Evolutionary conservation across 1,140 invertebrate species (phyloP).

Genomic region (Hypothenemus hampei): DNA sequence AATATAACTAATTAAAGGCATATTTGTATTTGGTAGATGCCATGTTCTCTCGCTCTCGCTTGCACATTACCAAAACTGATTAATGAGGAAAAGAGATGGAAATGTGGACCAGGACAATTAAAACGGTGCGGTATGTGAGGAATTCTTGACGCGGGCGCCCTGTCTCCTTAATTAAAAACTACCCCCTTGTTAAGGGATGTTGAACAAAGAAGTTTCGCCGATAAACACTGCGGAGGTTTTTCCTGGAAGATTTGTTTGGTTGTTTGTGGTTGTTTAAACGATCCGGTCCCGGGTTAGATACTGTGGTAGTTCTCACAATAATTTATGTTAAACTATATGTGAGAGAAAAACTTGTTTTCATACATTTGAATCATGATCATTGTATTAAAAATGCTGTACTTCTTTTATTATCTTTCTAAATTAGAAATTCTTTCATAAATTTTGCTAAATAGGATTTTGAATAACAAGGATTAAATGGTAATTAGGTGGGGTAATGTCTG

Average conservation of each 20-base stretch:
- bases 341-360: no score
- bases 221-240: background rate
- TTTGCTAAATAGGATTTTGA: no score
- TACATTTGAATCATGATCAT: no score
- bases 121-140: constrained; percentile 40
- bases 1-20: constrained; percentile 44
- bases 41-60: constrained; percentile 4
- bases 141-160: constrained; percentile 44
- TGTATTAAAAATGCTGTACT: no score
- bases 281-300: constrained; percentile 41
- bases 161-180: constrained; percentile 47
- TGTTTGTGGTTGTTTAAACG: constrained; percentile 31
- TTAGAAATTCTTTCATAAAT: no score
- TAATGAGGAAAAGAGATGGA: constrained; percentile 29
- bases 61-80: background rate
- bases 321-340: constrained; percentile 41
- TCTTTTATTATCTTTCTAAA: no score
- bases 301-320: constrained; percentile 41
- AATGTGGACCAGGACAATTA: constrained; percentile 40
- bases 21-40: constrained; percentile 38
- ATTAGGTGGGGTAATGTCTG: no score
- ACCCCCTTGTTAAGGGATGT: constrained; percentile 39
- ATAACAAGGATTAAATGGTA: no score
- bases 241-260: constrained; percentile 25
- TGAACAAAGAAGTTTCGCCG: constrained; percentile 22